Evolutionary conservation across 1,140 invertebrate species (phyloP).

Genomic region (Leptinotarsa texana): DNA sequence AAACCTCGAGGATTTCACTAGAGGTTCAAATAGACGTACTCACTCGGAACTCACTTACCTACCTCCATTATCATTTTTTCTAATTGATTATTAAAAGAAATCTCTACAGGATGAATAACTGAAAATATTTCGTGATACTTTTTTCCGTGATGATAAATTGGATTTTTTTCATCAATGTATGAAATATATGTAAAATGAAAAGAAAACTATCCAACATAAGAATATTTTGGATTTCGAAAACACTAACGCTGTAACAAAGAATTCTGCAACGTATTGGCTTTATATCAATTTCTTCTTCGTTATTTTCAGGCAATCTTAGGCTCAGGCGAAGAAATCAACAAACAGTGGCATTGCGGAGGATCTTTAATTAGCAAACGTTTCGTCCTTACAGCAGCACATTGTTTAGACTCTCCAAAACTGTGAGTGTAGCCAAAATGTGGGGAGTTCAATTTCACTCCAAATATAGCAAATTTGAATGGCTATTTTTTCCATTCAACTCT

Average conservation of each 20-base stretch:
- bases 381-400: conserved; percentile 44
- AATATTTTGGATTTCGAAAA: not conserved
- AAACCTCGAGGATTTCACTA: no score
- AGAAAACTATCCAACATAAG: not conserved
- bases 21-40: no score
- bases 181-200: not conserved
- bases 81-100: no score
- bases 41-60: no score
- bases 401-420: conserved; percentile 23
- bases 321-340: conserved; percentile 15
- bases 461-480: no score
- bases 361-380: conserved; percentile 40
- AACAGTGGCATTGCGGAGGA: conserved; percentile 41
- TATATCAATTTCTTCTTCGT: not conserved
- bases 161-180: not conserved
- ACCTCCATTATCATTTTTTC: no score
- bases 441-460: no score
- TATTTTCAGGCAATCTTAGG: conserved; percentile 29
- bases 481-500: no score
- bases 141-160: no score
- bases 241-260: not conserved
- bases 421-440: conserved; percentile 11
- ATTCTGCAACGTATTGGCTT: not conserved
- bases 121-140: no score
- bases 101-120: no score